Evolutionary conservation across 2,797 vertebrate species (phyloP).

Genomic region (Spinus olivaceus): DNA sequence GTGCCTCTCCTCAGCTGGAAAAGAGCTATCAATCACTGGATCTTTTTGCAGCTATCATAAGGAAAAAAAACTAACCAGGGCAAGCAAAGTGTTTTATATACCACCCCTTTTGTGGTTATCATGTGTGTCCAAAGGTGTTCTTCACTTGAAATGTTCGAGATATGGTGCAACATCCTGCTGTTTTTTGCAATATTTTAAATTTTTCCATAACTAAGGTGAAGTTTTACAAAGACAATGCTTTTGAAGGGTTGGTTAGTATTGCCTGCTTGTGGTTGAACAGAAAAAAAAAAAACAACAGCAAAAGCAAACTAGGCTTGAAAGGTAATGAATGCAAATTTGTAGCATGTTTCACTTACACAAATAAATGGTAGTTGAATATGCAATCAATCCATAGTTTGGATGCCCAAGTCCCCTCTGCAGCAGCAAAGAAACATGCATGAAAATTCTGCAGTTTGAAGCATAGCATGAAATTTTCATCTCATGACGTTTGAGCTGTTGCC

Average conservation of each 20-base stretch:
- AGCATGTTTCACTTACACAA: not conserved
- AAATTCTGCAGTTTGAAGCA: not conserved
- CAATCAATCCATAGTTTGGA: not conserved
- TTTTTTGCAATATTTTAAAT: fast-evolving
- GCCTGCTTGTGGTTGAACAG: not conserved
- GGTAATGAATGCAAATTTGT: not conserved
- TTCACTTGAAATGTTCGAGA: not conserved
- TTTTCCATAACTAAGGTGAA: not conserved
- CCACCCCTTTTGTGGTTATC: not conserved
- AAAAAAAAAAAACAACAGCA: not conserved
- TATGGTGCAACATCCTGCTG: not conserved
- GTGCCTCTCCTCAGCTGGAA: conserved; percentile 49
- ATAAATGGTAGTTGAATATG: not conserved
- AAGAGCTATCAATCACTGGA: conserved; percentile 34
- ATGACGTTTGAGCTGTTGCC: not conserved
- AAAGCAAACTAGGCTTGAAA: not conserved
- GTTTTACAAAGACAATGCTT: not conserved
- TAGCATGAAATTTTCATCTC: not conserved
- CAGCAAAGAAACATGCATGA: not conserved
- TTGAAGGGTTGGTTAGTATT: not conserved
- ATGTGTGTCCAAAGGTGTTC: not conserved
- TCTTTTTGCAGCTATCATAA: not conserved
- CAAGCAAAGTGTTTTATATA: not conserved
- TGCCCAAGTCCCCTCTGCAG: not conserved
- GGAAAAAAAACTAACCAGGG: not conserved